Percentiles rank a stretch among this genome's conserved stretches.
Conservation (phyloP, 2,113 vertebrate genomes). For the Montifringilla adamsi region DNA sequence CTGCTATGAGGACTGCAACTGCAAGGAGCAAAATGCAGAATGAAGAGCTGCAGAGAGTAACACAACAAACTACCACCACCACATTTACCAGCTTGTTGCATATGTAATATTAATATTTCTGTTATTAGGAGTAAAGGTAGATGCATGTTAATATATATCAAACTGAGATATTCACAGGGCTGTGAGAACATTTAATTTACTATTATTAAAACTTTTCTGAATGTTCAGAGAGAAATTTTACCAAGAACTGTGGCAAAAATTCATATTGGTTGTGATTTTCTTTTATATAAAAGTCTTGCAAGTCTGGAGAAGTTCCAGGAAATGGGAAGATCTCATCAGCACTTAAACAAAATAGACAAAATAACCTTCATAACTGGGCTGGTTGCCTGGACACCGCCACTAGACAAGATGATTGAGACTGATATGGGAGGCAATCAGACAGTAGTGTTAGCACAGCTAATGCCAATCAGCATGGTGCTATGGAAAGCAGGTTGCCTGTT, state of each 20-base stretch:
- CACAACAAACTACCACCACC: neutral
- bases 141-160: neutral
- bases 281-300: neutral
- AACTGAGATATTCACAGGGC: neutral
- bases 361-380: slow-evolving; percentile 12
- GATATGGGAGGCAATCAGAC: slow-evolving; percentile 25
- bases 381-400: slow-evolving; percentile 45
- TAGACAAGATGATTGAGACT: slow-evolving; percentile 8
- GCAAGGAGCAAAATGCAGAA: neutral
- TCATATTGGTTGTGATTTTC: neutral
- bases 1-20: neutral
- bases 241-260: neutral
- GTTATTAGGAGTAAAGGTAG: neutral
- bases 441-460: neutral
- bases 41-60: neutral
- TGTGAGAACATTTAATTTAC: neutral
- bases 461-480: slow-evolving; percentile 2
- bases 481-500: neutral
- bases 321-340: neutral
- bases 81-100: neutral
- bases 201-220: neutral
- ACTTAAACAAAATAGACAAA: slow-evolving; percentile 21
- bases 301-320: neutral
- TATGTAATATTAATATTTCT: neutral
- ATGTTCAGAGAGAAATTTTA: neutral